These are phyloP conservation scores for Sorex maritimensis DNA, from an alignment of 2,797 vertebrate genomes.

Conservation along the genomic window DNA sequence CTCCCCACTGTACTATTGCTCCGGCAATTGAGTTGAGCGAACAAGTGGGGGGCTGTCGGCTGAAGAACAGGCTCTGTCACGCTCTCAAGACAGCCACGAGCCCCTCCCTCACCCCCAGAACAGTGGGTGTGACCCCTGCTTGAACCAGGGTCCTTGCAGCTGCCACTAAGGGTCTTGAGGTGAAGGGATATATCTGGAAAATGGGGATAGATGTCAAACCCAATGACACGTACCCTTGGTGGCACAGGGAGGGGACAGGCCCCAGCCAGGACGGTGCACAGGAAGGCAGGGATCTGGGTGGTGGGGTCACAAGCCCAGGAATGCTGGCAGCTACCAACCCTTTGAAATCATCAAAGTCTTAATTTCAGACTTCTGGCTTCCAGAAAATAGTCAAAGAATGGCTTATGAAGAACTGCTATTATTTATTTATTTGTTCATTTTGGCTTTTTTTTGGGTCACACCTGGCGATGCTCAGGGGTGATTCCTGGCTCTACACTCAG, in stretches of 20 bases:
- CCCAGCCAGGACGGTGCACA: rapidly evolving
- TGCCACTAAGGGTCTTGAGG: not conserved
- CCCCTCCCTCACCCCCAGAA: not conserved
- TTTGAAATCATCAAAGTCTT: no score
- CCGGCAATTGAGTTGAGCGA: not conserved
- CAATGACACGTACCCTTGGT: not conserved
- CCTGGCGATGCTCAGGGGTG: no score
- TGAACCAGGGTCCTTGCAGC: slow-evolving; percentile 19
- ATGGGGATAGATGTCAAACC: not conserved
- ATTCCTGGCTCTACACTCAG: no score
- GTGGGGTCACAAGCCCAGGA: not conserved
- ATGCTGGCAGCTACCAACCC: not conserved
- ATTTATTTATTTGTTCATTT: no score
- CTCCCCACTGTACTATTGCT: no score
- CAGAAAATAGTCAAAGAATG: not conserved
- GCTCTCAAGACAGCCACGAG: no score
- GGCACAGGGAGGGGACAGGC: not conserved
- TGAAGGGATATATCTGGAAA: not conserved
- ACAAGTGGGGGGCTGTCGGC: no score
- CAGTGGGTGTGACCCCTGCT: not conserved
- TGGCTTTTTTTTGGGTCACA: no score
- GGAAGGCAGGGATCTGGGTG: not conserved
- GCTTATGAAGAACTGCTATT: no score
- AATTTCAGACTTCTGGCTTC: slow-evolving; percentile 1
- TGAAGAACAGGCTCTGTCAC: no score